Conservation (phyloP, 1,140 invertebrate species). For the Lucilia sericata region DNA sequence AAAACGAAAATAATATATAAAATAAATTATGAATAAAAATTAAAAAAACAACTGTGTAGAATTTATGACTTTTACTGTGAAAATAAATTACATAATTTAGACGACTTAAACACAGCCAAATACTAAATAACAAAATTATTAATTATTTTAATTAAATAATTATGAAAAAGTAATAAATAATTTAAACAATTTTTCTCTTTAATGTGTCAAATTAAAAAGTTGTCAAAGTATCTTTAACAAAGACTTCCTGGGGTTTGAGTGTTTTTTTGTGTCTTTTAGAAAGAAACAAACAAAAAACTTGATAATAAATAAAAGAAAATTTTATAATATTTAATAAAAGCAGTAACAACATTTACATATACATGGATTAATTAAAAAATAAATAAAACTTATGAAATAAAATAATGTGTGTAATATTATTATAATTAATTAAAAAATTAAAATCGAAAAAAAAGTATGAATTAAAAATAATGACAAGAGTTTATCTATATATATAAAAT, state of each 20-base stretch:
- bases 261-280: too few species aligned
- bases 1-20: background rate
- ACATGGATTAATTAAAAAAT: background rate
- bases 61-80: too few species aligned
- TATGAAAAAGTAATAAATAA: slow-evolving; percentile 8
- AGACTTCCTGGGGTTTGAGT: background rate
- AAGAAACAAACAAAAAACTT: background rate
- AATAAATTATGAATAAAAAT: background rate
- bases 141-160: slow-evolving; percentile 14
- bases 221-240: background rate
- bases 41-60: background rate
- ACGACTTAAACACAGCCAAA: too few species aligned
- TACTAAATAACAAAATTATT: background rate
- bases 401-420: background rate
- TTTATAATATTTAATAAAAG: background rate
- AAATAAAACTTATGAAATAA: background rate
- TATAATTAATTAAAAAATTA: background rate
- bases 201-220: slow-evolving; percentile 11
- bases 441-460: background rate
- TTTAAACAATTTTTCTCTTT: slow-evolving; percentile 12
- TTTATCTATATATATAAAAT: too few species aligned
- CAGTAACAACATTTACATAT: background rate
- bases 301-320: slow-evolving; percentile 5
- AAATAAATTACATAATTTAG: too few species aligned
- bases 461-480: background rate